Base-by-base conservation (phyloP, 2,888 invertebrate species). In the Elgonia sp. region DNA sequence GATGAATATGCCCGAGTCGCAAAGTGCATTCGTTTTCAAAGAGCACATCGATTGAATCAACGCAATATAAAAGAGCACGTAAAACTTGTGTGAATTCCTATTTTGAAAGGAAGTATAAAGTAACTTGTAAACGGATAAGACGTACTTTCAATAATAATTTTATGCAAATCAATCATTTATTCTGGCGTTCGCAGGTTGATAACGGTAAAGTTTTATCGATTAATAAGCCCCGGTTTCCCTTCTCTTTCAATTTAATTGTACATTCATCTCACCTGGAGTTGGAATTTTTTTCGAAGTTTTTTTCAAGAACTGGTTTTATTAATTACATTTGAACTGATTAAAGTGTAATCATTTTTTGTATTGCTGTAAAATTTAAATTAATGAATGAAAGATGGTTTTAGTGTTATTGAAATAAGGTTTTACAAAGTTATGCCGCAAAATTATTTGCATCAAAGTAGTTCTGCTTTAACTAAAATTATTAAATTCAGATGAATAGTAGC, bases 401-500 rank as follows among this genome's bases (percentile, higher is more conserved):
- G 5, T 5, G 1, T 53, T 9, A 53, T 53, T 16, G 16, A 57
- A 21, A 57, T 20, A 20, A 8, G 57, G 16, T 2, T 20, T 0
- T 57, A 57, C 9, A 57, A 57, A 21, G 20, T 57, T 57, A 9
- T 16, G n/a, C 55, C 63, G 50, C 18, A 79, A 53, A 42, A 1
- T 60, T 10, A 18, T 10, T 21, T 46, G 16, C 72, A 62, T 40
- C 20, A 14, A 55, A 62, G 67, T 50, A 50, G 80, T 50, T 85
- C 80, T 4, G 46, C 75, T 85, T 85, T 75, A 85, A 85, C 20
- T 37, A 73, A 84, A 65, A 77, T 77, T 42, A 63, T 79, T 73
- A 79, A 63, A 84, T 79, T 79, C 72, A 63, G 55, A 79, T 72
- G 73, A 85, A 85, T 57, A 72, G 72, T 79, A 57, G 18, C 73